Evolutionary conservation across 2,888 invertebrate genomes (phyloP).

Genomic region (Cinara cedri): DNA sequence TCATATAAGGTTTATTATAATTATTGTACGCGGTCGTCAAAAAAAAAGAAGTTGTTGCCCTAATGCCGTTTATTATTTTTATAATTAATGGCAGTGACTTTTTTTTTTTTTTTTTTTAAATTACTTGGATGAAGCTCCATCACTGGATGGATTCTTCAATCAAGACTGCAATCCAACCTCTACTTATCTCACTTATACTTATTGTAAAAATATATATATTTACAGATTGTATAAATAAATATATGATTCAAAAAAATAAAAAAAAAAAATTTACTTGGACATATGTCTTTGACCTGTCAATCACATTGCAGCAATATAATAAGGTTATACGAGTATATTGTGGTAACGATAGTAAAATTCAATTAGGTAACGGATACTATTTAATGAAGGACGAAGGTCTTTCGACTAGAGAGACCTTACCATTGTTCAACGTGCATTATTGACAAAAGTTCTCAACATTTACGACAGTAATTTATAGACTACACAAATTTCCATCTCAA

Average conservation of each 20-base stretch:
- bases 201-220: no score
- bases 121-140: no score
- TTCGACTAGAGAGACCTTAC: neutral
- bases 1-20: no score
- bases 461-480: neutral
- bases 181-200: no score
- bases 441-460: neutral
- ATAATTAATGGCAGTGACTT: no score
- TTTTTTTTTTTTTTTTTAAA: neutral
- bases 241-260: no score
- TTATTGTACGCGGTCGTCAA: no score
- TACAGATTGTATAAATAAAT: no score
- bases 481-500: neutral
- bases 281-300: slow-evolving; percentile 15
- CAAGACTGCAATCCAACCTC: no score
- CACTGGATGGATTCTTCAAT: no score
- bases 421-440: neutral
- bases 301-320: neutral
- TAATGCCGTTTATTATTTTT: no score
- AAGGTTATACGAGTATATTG: slow-evolving; percentile 6
- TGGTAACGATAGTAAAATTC: slow-evolving; percentile 4
- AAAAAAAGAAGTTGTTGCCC: no score
- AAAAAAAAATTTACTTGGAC: neutral
- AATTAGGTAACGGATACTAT: neutral
- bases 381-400: slow-evolving; percentile 3